These are phyloP conservation scores for Enchytraeus crypticus DNA, from an alignment of 2,888 invertebrate species.

Conservation along the genomic window DNA sequence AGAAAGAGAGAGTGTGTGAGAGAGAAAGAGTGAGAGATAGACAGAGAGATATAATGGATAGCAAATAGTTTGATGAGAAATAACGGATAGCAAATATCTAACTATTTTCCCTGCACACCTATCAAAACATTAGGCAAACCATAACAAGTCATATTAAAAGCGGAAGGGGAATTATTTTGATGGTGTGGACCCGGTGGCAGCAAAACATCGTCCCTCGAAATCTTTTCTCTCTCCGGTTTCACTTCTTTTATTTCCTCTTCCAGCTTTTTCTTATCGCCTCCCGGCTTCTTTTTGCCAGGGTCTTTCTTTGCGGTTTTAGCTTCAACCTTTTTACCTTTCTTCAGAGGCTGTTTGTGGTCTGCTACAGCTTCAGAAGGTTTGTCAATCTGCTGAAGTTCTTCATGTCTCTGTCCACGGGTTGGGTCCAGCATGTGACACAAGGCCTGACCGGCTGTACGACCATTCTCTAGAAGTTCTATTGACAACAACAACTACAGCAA, in stretches of 20 bases:
- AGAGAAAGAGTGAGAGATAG: too few species aligned
- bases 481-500: not conserved
- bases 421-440: slow-evolving; percentile 35
- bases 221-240: not conserved
- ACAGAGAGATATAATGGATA: too few species aligned
- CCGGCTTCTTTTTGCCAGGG: not conserved
- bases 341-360: not conserved
- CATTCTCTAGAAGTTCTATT: slow-evolving; percentile 41
- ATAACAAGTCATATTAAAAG: too few species aligned
- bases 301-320: not conserved
- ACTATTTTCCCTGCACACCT: too few species aligned
- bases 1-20: too few species aligned
- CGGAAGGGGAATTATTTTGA: too few species aligned
- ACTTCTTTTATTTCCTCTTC: not conserved
- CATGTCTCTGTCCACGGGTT: slow-evolving; percentile 23
- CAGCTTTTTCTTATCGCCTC: not conserved
- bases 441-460: slow-evolving; percentile 39
- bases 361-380: not conserved
- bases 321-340: not conserved
- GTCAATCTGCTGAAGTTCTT: slow-evolving; percentile 27
- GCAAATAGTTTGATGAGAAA: too few species aligned
- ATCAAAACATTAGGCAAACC: too few species aligned
- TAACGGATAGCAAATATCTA: too few species aligned
- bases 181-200: too few species aligned
- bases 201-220: not conserved